These are phyloP conservation scores for Meteorus colon DNA, from an alignment of 2,888 invertebrate genomes.

Conservation along the genomic window DNA sequence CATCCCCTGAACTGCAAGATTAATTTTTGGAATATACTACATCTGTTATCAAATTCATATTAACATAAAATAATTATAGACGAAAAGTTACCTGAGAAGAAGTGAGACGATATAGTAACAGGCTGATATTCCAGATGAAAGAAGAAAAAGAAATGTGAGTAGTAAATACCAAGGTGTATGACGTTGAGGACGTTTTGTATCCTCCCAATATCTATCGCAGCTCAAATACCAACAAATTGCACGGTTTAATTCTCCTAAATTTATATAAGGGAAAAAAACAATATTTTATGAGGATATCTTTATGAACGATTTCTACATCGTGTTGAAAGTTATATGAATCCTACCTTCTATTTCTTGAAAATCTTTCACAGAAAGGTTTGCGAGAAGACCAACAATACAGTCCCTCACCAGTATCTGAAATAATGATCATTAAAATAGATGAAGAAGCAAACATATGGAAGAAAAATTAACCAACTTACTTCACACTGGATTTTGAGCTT, in stretches of 20 bases:
- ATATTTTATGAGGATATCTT: background rate
- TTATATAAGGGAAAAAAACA: background rate
- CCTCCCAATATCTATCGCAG: slow-evolving; percentile 94
- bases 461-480: slow-evolving; percentile 57
- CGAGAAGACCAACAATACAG: slow-evolving; percentile 86
- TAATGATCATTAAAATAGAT: slow-evolving; percentile 3
- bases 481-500: slow-evolving; percentile 83
- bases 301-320: background rate
- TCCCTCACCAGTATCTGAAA: slow-evolving; percentile 82
- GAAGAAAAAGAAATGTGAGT: slow-evolving; percentile 85
- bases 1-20: slow-evolving; percentile 79
- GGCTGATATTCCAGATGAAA: slow-evolving; percentile 88
- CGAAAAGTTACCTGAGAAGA: slow-evolving; percentile 84
- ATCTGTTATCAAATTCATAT: slow-evolving; percentile 26
- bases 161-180: slow-evolving; percentile 88
- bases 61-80: slow-evolving; percentile 45
- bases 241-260: slow-evolving; percentile 87
- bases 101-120: slow-evolving; percentile 96
- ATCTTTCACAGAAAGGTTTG: slow-evolving; percentile 87
- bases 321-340: slow-evolving; percentile 7
- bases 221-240: slow-evolving; percentile 94
- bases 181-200: slow-evolving; percentile 82
- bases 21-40: background rate
- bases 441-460: background rate
- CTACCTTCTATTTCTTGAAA: slow-evolving; percentile 91